Percentiles rank a stretch among this genome's conserved stretches.
Conservation (phyloP, 2,888 invertebrate species). For the Euplagia quadripunctaria region DNA sequence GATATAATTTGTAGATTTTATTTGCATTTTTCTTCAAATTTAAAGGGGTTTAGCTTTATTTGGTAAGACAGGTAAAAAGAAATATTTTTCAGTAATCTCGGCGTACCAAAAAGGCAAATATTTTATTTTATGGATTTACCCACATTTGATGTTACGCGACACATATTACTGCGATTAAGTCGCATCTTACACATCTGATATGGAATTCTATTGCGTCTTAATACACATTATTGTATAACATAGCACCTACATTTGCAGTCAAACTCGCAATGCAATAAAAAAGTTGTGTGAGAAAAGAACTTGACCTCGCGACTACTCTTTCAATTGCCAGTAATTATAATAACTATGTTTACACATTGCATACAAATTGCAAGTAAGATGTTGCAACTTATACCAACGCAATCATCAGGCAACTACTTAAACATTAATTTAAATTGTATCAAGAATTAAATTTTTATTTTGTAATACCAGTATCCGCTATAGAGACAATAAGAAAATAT, state of each 20-base stretch:
- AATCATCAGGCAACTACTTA: neutral
- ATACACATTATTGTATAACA: neutral
- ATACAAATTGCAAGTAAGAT: neutral
- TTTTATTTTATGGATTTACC: no score
- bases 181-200: no score
- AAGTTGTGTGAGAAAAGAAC: conserved; percentile 1
- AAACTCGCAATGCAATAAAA: neutral
- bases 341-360: neutral
- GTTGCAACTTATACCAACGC: neutral
- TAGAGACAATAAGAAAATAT: no score
- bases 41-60: no score
- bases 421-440: neutral
- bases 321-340: neutral
- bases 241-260: neutral
- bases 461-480: no score
- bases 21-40: no score
- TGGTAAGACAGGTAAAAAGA: no score
- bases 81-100: no score
- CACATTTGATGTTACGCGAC: no score
- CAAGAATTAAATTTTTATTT: neutral
- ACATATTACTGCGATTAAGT: no score
- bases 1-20: no score
- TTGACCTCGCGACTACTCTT: neutral
- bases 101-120: no score
- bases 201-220: neutral